These are phyloP conservation scores for Puffinus mauretanicus DNA, from an alignment of 2,113 vertebrate species.

Conservation along the genomic window DNA sequence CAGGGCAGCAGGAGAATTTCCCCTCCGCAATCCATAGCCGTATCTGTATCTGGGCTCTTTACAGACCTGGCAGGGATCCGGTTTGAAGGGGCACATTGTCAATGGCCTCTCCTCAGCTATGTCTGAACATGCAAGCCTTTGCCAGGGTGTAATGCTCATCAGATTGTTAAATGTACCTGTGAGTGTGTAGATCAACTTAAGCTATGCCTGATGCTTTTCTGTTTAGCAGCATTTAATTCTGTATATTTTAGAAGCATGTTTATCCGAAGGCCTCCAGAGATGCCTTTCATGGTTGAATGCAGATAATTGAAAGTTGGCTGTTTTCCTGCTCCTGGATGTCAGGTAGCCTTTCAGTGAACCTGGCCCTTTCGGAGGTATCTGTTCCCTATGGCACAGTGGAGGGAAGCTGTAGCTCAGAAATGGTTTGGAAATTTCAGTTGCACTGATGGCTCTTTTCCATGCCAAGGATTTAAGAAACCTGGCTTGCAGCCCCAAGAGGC, in stretches of 20 bases:
- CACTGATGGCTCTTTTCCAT: background rate
- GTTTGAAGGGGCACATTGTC: background rate
- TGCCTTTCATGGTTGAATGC: background rate
- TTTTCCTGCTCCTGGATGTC: background rate
- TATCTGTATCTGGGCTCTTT: background rate
- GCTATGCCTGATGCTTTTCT: background rate
- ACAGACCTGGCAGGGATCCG: background rate
- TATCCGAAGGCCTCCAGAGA: background rate
- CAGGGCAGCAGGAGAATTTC: background rate
- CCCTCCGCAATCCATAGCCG: fast-evolving
- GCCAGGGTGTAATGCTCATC: background rate
- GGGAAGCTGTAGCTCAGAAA: background rate
- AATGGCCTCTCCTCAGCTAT: background rate
- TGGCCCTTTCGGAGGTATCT: background rate
- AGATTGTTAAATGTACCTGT: background rate
- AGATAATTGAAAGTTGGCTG: background rate
- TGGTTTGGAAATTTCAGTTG: background rate
- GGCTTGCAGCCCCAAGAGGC: background rate
- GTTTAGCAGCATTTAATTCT: background rate
- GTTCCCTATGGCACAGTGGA: background rate
- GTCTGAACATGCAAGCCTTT: background rate
- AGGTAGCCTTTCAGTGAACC: background rate
- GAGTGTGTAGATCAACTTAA: background rate
- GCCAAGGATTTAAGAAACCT: background rate
- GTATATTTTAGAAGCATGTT: background rate